Evolutionary conservation across 2,113 vertebrate genomes (phyloP).

Genomic region (Lepus europaeus): DNA sequence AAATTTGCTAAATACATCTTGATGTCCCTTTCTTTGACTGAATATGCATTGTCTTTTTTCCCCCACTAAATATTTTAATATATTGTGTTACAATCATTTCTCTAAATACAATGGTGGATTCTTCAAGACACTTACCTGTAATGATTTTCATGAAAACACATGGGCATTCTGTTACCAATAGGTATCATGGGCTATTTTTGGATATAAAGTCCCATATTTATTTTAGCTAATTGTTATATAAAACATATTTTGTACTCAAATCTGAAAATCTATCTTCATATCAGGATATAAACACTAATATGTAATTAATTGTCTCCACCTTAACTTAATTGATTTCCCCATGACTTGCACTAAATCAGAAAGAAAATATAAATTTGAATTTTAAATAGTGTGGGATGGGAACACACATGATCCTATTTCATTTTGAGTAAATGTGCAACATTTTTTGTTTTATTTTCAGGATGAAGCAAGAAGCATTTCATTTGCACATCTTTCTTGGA

Average conservation of each 20-base stretch:
- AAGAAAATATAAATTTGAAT: conserved; percentile 16
- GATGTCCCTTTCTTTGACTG: background rate
- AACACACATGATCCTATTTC: background rate
- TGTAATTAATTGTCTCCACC: conserved; percentile 22
- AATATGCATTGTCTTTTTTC: background rate
- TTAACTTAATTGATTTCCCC: conserved; percentile 12
- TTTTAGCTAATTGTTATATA: conserved; percentile 34
- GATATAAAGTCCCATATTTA: background rate
- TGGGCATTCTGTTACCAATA: background rate
- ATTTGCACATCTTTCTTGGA: conserved; percentile 70
- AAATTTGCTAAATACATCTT: background rate
- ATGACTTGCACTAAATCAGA: background rate
- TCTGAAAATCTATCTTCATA: background rate
- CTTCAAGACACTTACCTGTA: conserved; percentile 6
- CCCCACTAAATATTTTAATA: background rate
- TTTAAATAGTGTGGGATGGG: conserved; percentile 29
- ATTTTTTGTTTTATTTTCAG: conserved; percentile 75
- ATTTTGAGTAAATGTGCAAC: conserved; percentile 35
- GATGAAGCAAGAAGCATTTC: conserved; percentile 77
- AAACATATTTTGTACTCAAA: background rate
- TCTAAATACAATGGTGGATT: background rate
- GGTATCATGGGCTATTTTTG: conserved; percentile 18
- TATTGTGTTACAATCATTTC: background rate
- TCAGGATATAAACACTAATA: background rate
- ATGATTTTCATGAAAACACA: conserved; percentile 38